Conservation (phyloP, 1,140 invertebrate species). For the Thalassaphorura encarpata region DNA sequence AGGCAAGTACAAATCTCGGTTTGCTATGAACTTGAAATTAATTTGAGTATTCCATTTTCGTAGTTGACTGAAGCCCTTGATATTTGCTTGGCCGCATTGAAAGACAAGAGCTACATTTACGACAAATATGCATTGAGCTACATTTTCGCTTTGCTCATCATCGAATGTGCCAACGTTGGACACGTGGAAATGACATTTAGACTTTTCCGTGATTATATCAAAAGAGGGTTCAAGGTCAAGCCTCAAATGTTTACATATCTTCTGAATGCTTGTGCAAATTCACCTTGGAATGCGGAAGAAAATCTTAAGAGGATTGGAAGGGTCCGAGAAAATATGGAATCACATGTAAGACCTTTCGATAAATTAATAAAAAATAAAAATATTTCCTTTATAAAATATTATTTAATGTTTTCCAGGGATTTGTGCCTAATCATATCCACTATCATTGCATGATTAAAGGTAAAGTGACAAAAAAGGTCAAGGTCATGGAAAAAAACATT, state of each 20-base stretch:
- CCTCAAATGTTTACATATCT: conserved; percentile 66
- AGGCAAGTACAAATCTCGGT: too few species aligned
- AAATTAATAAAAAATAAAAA: too few species aligned
- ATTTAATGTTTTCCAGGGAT: conserved; percentile 53
- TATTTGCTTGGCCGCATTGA: too few species aligned
- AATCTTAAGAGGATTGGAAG: conserved; percentile 52
- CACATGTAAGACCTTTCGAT: too few species aligned
- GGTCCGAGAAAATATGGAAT: conserved; percentile 56
- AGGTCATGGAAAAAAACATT: too few species aligned
- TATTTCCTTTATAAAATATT: too few species aligned
- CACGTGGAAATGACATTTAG: conserved; percentile 74
- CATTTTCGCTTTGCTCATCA: conserved; percentile 69
- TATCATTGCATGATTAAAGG: conserved; percentile 81
- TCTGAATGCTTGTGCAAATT: conserved; percentile 78
- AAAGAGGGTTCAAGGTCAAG: conserved; percentile 52
- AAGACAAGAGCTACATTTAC: too few species aligned
- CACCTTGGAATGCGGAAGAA: conserved; percentile 49
- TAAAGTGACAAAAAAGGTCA: conserved; percentile 20
- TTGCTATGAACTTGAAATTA: too few species aligned
- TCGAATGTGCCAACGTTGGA: conserved; percentile 64
- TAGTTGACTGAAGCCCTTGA: too few species aligned
- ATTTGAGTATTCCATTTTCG: too few species aligned
- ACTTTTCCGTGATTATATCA: conserved; percentile 72
- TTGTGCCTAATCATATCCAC: conserved; percentile 59
- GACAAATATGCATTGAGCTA: conserved; percentile 38